Base-by-base conservation (phyloP, 2,888 invertebrate species). In the Julus scandinavius region DNA sequence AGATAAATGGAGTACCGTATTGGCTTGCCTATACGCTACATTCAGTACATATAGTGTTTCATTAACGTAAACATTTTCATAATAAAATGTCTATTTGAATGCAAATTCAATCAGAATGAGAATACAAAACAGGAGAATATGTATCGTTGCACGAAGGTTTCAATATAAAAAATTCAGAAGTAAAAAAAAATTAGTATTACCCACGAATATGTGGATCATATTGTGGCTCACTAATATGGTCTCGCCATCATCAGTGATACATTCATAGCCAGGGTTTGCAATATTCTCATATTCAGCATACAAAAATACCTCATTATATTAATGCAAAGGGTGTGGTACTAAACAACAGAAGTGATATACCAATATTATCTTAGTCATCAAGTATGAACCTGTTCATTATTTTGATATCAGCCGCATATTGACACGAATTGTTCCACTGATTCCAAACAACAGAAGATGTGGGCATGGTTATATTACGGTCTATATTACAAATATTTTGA, bases 321-420 rank as follows among this genome's bases (percentile, higher is more conserved):
- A 72, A 72, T 72, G 72, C 72, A 72, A 72, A 72, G 72, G 72
- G 72, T 72, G 72, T 72, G 72, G 72, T 72, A 72, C 72, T 72
- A 72, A 72, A 72, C 72, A 72, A 72, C 72, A 29, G 72, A 29
- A 72, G 72, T 20, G 72, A 72, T 72, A 72, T 72, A 72, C 72
- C 72, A 72, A 72, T 72, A 72, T 72, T 72, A 72, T 72, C 72
- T 72, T 72, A 20, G 72, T 72, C 72, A 72, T 72, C 72, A 72
- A 1, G 20, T 72, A 72, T 20, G 72, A 72, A 72, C 29, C 72
- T 29, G 72, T 20, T 20, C 63, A 72, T 72, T 72, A n/a, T 72
- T 72, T 72, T 72, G 29, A 72, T 72, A 72, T 72, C 72, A 72
- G 72, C 72, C 72, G 72, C 72, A 72, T 72, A 72, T 72, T 72